Percentiles rank a stretch among this genome's conserved stretches.
These are phyloP conservation scores for Crypturellus undulatus DNA, from an alignment of 2,113 vertebrate species.

Conservation along the genomic window DNA sequence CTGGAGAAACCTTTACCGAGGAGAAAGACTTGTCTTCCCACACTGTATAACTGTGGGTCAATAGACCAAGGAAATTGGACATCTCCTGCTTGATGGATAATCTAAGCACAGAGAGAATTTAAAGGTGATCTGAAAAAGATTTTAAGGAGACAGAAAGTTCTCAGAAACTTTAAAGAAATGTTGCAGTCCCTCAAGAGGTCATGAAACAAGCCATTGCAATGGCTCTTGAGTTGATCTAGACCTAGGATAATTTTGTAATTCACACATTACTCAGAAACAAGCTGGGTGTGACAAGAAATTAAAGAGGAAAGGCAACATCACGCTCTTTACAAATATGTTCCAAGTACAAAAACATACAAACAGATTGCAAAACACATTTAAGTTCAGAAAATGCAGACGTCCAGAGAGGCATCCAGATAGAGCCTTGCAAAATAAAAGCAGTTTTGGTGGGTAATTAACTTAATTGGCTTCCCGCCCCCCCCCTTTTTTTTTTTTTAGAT, in stretches of 20 bases:
- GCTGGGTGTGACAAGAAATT: constrained; percentile 9
- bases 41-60: not conserved
- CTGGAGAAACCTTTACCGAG: not conserved
- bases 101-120: not conserved
- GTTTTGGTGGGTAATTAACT: constrained; percentile 31
- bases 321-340: constrained; percentile 16
- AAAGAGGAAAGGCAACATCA: not conserved
- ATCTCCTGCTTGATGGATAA: not conserved
- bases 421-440: constrained; percentile 43
- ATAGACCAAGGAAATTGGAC: not conserved
- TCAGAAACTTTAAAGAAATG: not conserved
- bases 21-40: not conserved
- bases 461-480: too few relatives aligned
- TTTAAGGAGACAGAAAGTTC: not conserved
- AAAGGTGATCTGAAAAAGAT: not conserved
- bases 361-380: constrained; percentile 70
- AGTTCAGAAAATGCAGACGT: constrained; percentile 45
- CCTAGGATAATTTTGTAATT: not conserved
- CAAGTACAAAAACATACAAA: constrained; percentile 9
- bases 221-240: not conserved
- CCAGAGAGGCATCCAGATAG: constrained; percentile 15
- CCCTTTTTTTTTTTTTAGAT: not conserved
- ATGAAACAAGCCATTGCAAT: not conserved
- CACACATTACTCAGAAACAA: constrained; percentile 26
- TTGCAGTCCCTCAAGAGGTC: not conserved